Evolutionary conservation across 2,797 vertebrate species (phyloP).

Genomic region (Falco berigora): DNA sequence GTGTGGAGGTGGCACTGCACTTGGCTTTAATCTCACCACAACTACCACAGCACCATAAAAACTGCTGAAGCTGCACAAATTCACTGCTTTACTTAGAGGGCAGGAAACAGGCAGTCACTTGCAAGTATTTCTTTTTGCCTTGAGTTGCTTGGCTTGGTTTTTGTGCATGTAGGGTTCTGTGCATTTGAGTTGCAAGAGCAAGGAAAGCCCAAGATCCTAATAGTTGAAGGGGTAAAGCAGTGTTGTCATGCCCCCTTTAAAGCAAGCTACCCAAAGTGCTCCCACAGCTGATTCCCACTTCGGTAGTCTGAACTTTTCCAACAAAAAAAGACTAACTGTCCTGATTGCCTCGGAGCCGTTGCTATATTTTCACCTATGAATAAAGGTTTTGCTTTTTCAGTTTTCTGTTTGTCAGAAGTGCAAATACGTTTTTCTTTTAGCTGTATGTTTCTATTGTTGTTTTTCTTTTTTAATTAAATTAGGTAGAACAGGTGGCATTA

Average conservation of each 20-base stretch:
- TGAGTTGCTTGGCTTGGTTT: neutral
- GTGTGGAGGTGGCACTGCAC: neutral
- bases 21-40: neutral
- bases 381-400: neutral
- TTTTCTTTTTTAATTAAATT: neutral
- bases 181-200: neutral
- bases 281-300: neutral
- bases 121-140: neutral
- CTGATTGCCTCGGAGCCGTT: neutral
- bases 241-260: neutral
- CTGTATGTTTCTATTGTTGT: neutral
- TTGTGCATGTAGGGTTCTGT: neutral
- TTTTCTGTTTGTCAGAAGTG: neutral
- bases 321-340: neutral
- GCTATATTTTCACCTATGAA: neutral
- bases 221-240: neutral
- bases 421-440: neutral
- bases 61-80: neutral
- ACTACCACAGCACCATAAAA: neutral
- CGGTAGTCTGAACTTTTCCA: neutral
- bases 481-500: neutral
- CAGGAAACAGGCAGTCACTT: neutral
- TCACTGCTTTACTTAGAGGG: neutral
- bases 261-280: neutral
- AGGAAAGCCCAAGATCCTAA: neutral